Conservation (phyloP, 2,888 invertebrate genomes). For the Myopa testacea region DNA sequence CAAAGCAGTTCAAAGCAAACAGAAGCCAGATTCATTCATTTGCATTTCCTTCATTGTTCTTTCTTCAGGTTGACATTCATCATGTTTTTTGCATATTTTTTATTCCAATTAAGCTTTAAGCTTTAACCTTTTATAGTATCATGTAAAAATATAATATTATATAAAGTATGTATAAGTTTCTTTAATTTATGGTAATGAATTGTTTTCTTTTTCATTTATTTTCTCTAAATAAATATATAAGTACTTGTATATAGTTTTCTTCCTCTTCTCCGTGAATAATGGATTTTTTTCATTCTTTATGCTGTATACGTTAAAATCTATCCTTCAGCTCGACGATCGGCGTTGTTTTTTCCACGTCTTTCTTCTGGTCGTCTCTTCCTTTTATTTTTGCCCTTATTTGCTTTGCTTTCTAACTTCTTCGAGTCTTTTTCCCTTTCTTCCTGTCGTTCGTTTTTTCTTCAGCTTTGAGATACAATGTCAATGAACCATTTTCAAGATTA, state of each 20-base stretch:
- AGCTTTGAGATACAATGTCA: not conserved
- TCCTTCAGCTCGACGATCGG: too few species aligned
- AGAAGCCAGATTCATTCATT: not conserved
- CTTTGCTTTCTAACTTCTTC: too few species aligned
- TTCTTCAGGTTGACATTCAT: not conserved
- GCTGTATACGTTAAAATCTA: too few species aligned
- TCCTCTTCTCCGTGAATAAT: too few species aligned
- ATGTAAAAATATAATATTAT: not conserved
- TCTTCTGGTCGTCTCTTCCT: too few species aligned
- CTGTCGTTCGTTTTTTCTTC: constrained; percentile 2
- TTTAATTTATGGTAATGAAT: not conserved
- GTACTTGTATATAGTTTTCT: too few species aligned
- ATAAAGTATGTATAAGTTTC: not conserved
- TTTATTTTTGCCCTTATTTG: too few species aligned
- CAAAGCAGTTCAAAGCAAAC: not conserved
- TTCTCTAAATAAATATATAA: too few species aligned
- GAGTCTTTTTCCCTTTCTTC: not conserved
- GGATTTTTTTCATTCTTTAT: too few species aligned
- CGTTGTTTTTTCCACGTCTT: too few species aligned
- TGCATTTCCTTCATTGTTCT: constrained; percentile 7
- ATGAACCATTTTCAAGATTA: constrained; percentile 21
- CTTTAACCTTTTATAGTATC: not conserved
- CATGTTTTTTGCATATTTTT: not conserved
- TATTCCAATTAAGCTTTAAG: not conserved
- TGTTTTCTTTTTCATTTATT: too few species aligned